Evolutionary conservation across 1,140 invertebrate genomes (phyloP).

Genomic region (Papilio machaon): DNA sequence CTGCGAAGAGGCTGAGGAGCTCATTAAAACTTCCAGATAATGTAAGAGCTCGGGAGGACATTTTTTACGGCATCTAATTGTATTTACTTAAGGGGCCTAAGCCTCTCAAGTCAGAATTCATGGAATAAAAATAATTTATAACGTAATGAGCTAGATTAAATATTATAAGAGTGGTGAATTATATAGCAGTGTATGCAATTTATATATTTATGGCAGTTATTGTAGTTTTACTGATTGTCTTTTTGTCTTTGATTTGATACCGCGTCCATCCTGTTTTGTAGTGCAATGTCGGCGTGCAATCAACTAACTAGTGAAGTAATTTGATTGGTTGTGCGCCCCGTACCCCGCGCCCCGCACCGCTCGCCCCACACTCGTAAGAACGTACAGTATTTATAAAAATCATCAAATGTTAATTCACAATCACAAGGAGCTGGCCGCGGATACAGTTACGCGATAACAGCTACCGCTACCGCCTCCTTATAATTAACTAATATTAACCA

Average conservation of each 20-base stretch:
- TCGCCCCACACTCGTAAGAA: constrained; percentile 51
- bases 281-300: constrained; percentile 49
- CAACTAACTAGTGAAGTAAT: constrained; percentile 68
- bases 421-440: not conserved
- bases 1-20: not conserved
- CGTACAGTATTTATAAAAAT: constrained; percentile 63
- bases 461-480: no score
- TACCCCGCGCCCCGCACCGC: constrained; percentile 16
- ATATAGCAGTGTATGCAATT: no score
- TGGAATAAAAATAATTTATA: not conserved
- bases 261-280: constrained; percentile 38
- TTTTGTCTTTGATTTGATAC: not conserved
- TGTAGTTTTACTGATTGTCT: not conserved
- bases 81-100: not conserved
- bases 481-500: not conserved
- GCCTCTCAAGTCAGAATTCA: not conserved
- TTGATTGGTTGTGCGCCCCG: constrained; percentile 49
- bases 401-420: constrained; percentile 44
- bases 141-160: not conserved
- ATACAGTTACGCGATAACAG: no score
- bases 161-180: not conserved
- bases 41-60: not conserved
- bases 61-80: not conserved
- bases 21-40: constrained; percentile 5
- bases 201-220: no score